These are phyloP conservation scores for Bradysia coprophila DNA, from an alignment of 1,140 invertebrate genomes.

Conservation along the genomic window DNA sequence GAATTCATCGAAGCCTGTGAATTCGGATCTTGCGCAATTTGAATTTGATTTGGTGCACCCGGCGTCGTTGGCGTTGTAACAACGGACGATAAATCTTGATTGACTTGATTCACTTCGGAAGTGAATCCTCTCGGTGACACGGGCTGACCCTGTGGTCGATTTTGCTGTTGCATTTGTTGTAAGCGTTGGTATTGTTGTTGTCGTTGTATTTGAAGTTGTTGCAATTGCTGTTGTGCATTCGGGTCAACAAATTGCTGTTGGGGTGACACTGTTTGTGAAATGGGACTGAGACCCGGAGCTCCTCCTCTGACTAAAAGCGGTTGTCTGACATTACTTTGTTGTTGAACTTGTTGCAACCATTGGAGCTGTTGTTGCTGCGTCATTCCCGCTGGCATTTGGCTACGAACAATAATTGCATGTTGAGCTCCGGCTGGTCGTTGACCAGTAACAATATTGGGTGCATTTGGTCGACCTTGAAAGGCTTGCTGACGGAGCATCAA, in stretches of 20 bases:
- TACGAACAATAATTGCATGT: slow-evolving; percentile 30
- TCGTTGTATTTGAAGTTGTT: slow-evolving; percentile 19
- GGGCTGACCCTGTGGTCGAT: slow-evolving; percentile 31
- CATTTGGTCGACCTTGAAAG: slow-evolving; percentile 25
- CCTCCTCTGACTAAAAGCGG: slow-evolving; percentile 28
- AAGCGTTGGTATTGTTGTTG: slow-evolving; percentile 33
- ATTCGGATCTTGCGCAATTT: slow-evolving; percentile 1
- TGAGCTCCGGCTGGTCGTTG: slow-evolving; percentile 29
- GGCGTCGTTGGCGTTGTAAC: background rate
- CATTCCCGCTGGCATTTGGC: slow-evolving; percentile 36
- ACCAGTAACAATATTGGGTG: slow-evolving; percentile 29
- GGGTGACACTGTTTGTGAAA: slow-evolving; percentile 14
- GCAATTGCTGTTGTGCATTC: slow-evolving; percentile 20
- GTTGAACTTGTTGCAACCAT: slow-evolving; percentile 38
- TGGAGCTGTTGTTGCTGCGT: slow-evolving; percentile 44
- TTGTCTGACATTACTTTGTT: slow-evolving; percentile 25
- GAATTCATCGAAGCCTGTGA: slow-evolving; percentile 38
- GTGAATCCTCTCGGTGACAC: slow-evolving; percentile 6
- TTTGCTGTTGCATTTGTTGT: slow-evolving; percentile 29
- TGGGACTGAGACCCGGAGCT: slow-evolving; percentile 27
- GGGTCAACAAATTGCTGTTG: slow-evolving; percentile 7
- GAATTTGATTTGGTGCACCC: background rate
- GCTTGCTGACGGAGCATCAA: slow-evolving; percentile 28
- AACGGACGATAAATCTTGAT: no score
- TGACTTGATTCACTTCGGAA: slow-evolving; percentile 7